Conservation (phyloP, 1,140 invertebrate genomes). For the Chymomyza costata region DNA sequence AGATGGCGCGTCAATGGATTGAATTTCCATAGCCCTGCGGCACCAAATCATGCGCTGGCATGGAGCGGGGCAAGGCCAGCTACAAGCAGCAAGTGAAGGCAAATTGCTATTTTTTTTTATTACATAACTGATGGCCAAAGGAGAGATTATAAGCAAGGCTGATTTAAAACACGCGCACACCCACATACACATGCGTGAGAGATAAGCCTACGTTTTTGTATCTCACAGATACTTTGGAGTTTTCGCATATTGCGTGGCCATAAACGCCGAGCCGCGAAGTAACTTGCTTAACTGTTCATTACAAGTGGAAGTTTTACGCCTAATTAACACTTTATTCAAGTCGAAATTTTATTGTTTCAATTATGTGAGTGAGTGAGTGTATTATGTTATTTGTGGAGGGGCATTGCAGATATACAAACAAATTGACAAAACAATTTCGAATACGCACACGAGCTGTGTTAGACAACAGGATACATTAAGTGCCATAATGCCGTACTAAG, state of each 20-base stretch:
- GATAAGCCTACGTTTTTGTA: slow-evolving; percentile 11
- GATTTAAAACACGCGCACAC: slow-evolving; percentile 15
- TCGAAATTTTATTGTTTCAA: slow-evolving; percentile 63
- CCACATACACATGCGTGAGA: slow-evolving; percentile 1
- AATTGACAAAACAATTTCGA: slow-evolving; percentile 57
- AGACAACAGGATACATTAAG: too few species aligned
- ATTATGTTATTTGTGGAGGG: too few species aligned
- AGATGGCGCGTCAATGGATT: slow-evolving; percentile 65
- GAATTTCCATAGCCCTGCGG: slow-evolving; percentile 47
- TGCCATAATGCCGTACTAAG: slow-evolving; percentile 10
- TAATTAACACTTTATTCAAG: slow-evolving; percentile 67
- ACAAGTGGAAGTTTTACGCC: slow-evolving; percentile 49
- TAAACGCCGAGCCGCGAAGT: slow-evolving; percentile 49
- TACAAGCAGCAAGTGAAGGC: slow-evolving; percentile 15
- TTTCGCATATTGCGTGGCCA: slow-evolving; percentile 41
- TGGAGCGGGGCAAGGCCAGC: too few species aligned
- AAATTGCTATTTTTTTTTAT: slow-evolving; percentile 61
- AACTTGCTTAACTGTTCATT: slow-evolving; percentile 37
- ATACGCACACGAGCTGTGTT: slow-evolving; percentile 10
- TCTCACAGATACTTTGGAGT: slow-evolving; percentile 43
- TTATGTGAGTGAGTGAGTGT: slow-evolving; percentile 41
- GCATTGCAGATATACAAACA: slow-evolving; percentile 3
- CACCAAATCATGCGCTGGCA: slow-evolving; percentile 12
- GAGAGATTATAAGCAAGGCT: slow-evolving; percentile 23
- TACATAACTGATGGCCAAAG: slow-evolving; percentile 36